phyloP scores from a whole-genome alignment of 2,113 vertebrate genomes.

The Garra rufa region DNA sequence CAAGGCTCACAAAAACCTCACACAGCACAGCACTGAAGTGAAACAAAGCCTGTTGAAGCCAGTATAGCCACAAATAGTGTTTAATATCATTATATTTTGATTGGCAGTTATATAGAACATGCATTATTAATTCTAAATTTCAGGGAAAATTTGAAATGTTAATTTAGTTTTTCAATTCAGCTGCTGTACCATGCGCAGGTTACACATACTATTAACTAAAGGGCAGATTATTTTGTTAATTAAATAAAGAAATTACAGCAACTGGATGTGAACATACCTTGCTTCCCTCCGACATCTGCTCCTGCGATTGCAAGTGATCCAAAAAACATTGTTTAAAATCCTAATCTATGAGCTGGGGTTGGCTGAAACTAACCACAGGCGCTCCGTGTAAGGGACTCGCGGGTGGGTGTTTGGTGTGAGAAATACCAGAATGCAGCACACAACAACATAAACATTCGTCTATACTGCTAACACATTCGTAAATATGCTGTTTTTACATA shows the following conservation, averaged over 20 bases:
- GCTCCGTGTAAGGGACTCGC: slow-evolving; percentile 24
- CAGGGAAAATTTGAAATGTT: not conserved
- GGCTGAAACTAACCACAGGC: slow-evolving; percentile 38
- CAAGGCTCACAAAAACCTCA: slow-evolving; percentile 31
- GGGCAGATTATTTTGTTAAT: slow-evolving; percentile 46
- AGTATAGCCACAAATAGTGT: not conserved
- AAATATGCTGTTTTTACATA: not conserved
- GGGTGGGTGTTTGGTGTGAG: slow-evolving; percentile 6
- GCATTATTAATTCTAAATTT: not conserved
- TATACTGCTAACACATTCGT: not conserved
- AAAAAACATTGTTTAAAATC: slow-evolving; percentile 80
- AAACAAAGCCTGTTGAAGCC: slow-evolving; percentile 17
- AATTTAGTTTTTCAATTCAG: slow-evolving; percentile 47
- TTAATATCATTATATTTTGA: not conserved
- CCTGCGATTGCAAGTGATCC: slow-evolving; percentile 83
- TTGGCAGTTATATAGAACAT: not conserved
- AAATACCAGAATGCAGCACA: slow-evolving; percentile 1
- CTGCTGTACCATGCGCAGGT: slow-evolving; percentile 58
- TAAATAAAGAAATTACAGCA: slow-evolving; percentile 45
- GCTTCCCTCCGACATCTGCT: slow-evolving; percentile 78
- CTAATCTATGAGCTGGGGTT: slow-evolving; percentile 46
- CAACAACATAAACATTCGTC: not conserved
- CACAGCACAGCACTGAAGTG: slow-evolving; percentile 45
- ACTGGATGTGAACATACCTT: slow-evolving; percentile 72
- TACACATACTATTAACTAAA: slow-evolving; percentile 53